A percentile compares a stretch with the other conserved stretches of the same genome.
Evolutionary conservation across 2,888 invertebrate genomes (phyloP).

Genomic region (Julus scandinavius): DNA sequence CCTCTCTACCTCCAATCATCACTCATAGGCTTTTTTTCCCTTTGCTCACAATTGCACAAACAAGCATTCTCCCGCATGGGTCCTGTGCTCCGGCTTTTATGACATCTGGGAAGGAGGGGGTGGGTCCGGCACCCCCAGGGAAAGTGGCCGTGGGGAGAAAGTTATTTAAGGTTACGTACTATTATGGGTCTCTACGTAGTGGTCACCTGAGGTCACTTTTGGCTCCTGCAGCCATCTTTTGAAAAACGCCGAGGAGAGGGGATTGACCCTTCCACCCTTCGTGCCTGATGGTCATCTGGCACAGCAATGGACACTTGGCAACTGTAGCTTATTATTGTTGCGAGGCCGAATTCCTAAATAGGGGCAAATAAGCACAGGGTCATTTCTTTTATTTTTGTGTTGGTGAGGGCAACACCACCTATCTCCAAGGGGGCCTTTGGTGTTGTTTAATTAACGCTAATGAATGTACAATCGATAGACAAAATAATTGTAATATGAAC

Average conservation of each 20-base stretch:
- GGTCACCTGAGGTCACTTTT: slow-evolving; percentile 49
- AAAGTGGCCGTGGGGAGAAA: slow-evolving; percentile 32
- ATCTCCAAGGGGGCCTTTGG: too few species aligned
- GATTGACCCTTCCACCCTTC: slow-evolving; percentile 9
- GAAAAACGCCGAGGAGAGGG: not conserved
- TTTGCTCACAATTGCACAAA: slow-evolving; percentile 18
- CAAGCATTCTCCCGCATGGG: not conserved
- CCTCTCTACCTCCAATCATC: slow-evolving; percentile 42
- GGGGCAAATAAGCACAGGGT: not conserved
- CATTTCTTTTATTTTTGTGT: too few species aligned
- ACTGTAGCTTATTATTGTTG: slow-evolving; percentile 27
- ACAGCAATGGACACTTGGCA: slow-evolving; percentile 11
- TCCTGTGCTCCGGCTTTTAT: not conserved
- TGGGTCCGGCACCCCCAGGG: slow-evolving; percentile 1
- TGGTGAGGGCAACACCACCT: too few species aligned
- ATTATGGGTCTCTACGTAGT: slow-evolving; percentile 42
- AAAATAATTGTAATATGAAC: too few species aligned
- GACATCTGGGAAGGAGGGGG: slow-evolving; percentile 36
- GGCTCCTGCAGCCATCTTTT: slow-evolving; percentile 39
- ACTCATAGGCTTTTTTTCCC: slow-evolving; percentile 3
- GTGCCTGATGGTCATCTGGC: slow-evolving; percentile 20
- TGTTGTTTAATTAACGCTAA: too few species aligned
- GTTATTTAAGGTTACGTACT: slow-evolving; percentile 52
- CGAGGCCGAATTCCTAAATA: not conserved
- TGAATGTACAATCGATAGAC: too few species aligned